Evolutionary conservation across 2,797 vertebrate species (phyloP), one percentile per base, ranked within the genome.

Genomic region (Sebastiscus tertius): DNA sequence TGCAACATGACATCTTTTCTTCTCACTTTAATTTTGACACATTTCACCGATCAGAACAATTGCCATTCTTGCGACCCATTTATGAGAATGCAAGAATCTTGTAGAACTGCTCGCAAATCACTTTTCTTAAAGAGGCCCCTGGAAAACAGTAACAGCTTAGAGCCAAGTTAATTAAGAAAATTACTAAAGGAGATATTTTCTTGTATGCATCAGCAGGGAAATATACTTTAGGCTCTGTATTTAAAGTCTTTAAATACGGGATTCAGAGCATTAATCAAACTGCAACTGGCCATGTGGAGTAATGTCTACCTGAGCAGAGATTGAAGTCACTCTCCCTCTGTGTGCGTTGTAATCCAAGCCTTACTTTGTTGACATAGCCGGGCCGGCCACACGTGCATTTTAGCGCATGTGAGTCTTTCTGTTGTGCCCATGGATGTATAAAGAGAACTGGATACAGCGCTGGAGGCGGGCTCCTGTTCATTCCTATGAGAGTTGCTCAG

Each of bases 381-480:
- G 14, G 42, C 42, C 3, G 1, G 42, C 1, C 16, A 18, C 0
- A 0, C 16, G 0, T 46, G 42, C 42, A 18, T 46, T 46, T 46
- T 46, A 18, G 14, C 16, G 0, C 42, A 18, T 46, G 42, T 46
- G 6, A 46, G 16, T 46, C 16, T 46, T 3, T 46, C 42, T 46
- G 42, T 46, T 46, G 6, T 46, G 42, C 42, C 42, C 16, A 46
- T 46, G 42, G 16, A 0, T 46, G 42, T 46, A 18, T 46, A 46
- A 16, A 46, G 39, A 42, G 39, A 42, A 42, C 39, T 16, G 39
- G 39, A 1, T 42, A 42, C 14, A 42, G 39, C 14, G 14, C 6
- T 42, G 39, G 39, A 42, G 39, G 39, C 14, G 39, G 39, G 39
- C 39, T 42, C 39, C 39, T 42, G 39, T 42, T 42, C 39, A 42